Evolutionary conservation across 2,113 vertebrate species (phyloP).

Genomic region (Pelobates fuscus): DNA sequence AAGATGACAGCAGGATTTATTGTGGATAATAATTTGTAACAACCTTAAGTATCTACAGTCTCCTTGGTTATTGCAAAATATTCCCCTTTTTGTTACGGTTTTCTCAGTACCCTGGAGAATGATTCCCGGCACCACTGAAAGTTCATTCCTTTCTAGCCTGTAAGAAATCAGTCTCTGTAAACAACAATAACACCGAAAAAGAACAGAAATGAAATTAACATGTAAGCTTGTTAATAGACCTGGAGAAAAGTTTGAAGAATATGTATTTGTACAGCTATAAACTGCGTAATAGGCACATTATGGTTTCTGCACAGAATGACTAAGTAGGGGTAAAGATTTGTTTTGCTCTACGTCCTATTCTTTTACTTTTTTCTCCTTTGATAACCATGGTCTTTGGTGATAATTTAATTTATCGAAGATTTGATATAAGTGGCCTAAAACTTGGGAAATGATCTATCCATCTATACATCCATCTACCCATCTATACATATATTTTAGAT

Average conservation of each 20-base stretch:
- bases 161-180: conserved; percentile 48
- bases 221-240: conserved; percentile 26
- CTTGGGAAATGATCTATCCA: too few species aligned
- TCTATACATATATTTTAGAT: too few species aligned
- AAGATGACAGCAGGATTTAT: conserved; percentile 62
- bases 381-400: too few species aligned
- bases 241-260: background rate
- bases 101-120: conserved; percentile 39
- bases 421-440: too few species aligned
- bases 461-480: too few species aligned
- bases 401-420: too few species aligned
- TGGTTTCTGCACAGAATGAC: background rate
- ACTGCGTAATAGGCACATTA: background rate
- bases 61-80: conserved; percentile 53
- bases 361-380: too few species aligned
- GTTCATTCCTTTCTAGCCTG: conserved; percentile 30
- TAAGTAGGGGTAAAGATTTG: too few species aligned
- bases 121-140: conserved; percentile 33
- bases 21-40: conserved; percentile 58
- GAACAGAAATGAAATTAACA: conserved; percentile 13
- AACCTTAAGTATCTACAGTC: conserved; percentile 56
- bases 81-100: conserved; percentile 45
- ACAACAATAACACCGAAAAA: conserved; percentile 34
- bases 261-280: background rate
- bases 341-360: too few species aligned